phyloP scores from a whole-genome alignment of 2,888 invertebrate genomes.

The Leucophenga maculata region DNA sequence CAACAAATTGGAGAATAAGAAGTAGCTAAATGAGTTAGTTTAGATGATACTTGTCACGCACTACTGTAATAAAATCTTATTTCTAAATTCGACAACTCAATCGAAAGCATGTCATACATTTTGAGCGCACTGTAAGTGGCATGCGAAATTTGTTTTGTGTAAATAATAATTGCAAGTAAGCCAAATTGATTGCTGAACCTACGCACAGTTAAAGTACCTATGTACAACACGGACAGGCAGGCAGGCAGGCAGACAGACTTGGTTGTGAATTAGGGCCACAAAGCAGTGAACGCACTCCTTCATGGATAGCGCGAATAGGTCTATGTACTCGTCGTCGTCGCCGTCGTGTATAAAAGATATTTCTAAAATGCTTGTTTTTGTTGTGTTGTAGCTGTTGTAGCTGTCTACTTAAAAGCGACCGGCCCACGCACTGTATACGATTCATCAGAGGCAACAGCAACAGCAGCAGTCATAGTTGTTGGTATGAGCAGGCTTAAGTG shows the following conservation, averaged over 20 bases:
- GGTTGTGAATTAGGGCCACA: conserved; percentile 5
- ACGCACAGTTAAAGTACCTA: background rate
- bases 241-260: too few relatives aligned
- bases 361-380: background rate
- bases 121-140: too few relatives aligned
- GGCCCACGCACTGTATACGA: background rate
- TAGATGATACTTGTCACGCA: too few relatives aligned
- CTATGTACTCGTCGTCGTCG: too few relatives aligned
- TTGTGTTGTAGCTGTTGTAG: background rate
- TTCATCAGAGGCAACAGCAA: too few relatives aligned
- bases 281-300: background rate
- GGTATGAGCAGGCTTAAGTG: conserved; percentile 1
- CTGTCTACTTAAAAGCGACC: conserved; percentile 4
- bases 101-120: too few relatives aligned
- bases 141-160: too few relatives aligned
- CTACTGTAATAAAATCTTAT: too few relatives aligned
- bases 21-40: too few relatives aligned
- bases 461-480: conserved; percentile 30
- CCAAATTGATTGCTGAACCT: background rate
- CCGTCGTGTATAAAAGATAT: background rate
- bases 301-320: background rate
- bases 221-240: too few relatives aligned
- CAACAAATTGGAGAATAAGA: too few relatives aligned
- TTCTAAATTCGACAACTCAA: too few relatives aligned
- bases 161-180: background rate